Base-by-base conservation (phyloP, 1,140 invertebrate genomes). In the Agrypnia vestita region DNA sequence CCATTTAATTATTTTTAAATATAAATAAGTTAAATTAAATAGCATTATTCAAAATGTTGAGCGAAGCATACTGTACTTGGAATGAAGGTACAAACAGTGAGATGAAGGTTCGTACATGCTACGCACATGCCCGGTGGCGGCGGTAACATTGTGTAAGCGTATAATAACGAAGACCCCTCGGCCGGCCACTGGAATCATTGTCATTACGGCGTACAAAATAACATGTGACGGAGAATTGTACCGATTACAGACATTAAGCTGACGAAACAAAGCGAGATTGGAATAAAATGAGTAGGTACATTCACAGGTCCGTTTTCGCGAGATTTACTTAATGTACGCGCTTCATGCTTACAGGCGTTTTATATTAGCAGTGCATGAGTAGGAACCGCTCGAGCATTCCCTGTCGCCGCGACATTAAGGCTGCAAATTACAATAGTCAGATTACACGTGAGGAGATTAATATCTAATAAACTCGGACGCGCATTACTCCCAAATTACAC, bases 171-270 rank as follows among this genome's bases (percentile, higher is more conserved):
- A n/a, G n/a, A n/a, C n/a, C n/a, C n/a, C n/a, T n/a, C n/a, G n/a
- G n/a, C 19, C 53, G 55, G 21, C 13, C 55, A 21, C 55, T 59
- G 55, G 15, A 15, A 59, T 19, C 55, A 59, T 59, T 59, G 55
- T 59, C 55, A 21, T 21, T 21, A 21, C 21, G 55, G 1, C 8
- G 17, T 21, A 59, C 15, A 17, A 59, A 59, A 59, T 56, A 56
- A 35, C 6, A 35, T 35, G 25, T 35, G 53, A 21, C 0, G 17
- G 17, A 59, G 17, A 59, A 11, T 59, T 56, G 10, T 3, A 56
- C 53, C 6, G n/a, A 56, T 19, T 17, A 17, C n/a, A 17, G 11
- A 56, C 15, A 17, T 17, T 13, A 53, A 53, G 25, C 12, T 13
- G 4, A 53, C 11, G 12, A 53, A 53, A 6, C 19, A 19, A 10